Percentiles rank a stretch among this genome's conserved stretches.
phyloP scores from a whole-genome alignment of 2,113 vertebrate species.

The Spheniscus mendiculus region DNA sequence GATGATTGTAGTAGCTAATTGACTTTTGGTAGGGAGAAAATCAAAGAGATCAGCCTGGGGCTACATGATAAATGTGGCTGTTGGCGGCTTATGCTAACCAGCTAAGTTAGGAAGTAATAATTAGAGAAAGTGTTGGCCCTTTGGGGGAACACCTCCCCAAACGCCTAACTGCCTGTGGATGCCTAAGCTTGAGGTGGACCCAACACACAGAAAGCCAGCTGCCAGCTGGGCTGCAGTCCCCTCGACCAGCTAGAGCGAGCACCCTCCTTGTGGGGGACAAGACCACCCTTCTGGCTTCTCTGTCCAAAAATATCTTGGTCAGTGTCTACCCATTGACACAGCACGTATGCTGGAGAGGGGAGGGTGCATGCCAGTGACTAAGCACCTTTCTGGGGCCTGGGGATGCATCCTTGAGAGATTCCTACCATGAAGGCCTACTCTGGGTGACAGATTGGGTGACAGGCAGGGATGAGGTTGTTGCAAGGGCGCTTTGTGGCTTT shows the following conservation, averaged over 20 bases:
- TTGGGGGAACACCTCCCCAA: neutral
- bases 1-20: neutral
- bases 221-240: too few relatives aligned
- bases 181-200: neutral
- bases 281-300: neutral
- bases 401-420: accelerated
- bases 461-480: neutral
- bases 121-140: neutral
- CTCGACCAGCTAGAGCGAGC: neutral
- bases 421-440: too few relatives aligned
- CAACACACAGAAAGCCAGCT: accelerated
- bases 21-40: neutral
- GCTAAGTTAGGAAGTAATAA: neutral
- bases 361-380: neutral
- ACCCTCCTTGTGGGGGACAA: neutral
- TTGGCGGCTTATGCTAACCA: neutral
- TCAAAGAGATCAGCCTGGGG: neutral
- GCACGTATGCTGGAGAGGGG: neutral
- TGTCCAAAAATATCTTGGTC: neutral
- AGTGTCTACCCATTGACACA: neutral
- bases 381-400: neutral
- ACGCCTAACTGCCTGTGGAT: neutral
- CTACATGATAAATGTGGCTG: neutral
- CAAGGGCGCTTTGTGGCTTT: neutral
- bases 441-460: neutral